Evolutionary conservation across 2,888 invertebrate genomes (phyloP), one percentile per base, ranked within the genome.

Genomic region (Periphyllus acericola): DNA sequence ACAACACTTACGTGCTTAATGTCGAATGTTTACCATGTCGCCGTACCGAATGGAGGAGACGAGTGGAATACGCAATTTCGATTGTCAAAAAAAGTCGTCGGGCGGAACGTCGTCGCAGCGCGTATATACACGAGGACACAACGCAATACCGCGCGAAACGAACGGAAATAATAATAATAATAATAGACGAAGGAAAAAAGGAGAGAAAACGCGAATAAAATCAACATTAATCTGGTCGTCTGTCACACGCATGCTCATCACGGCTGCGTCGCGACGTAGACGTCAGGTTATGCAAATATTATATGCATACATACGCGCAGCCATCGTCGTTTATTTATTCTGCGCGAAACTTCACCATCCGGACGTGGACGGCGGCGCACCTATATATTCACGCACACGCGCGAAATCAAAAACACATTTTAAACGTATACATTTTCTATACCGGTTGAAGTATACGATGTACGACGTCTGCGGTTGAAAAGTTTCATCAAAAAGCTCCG

Each of bases 241-340:
- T 84, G 84, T 84, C 84, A 84, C 84, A 14, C 9, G 29, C 76
- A 84, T 55, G 21, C 83, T 76, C 75, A 40, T 72, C 83, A 83
- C 82, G 52, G 68, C 8, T 29, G 14, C 25, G 52, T 19, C 60
- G 80, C 21, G 17, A 1, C 80, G 32, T 21, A 46, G 82, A 17
- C 74, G 83, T 83, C 75, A 32, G 76, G 76, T 76, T 84, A 84
- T 84, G 84, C 76, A 84, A 84, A 84, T 76, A 66, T n/a, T n/a
- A n/a, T 84, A 84, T 84, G 84, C 76, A 84, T 76, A 84, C 68
- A 66, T 11, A 29, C 19, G n/a, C 34, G 14, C 34, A 25, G n/a
- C 66, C 40, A 2, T n/a, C 60, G 8, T 8, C 83, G 60, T 75
- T 29, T 60, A 40, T 36, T 40, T 72, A 75, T 75, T 66, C 60